These are phyloP conservation scores for Odontocerum albicorne DNA, from an alignment of 2,888 invertebrate genomes.

Conservation along the genomic window DNA sequence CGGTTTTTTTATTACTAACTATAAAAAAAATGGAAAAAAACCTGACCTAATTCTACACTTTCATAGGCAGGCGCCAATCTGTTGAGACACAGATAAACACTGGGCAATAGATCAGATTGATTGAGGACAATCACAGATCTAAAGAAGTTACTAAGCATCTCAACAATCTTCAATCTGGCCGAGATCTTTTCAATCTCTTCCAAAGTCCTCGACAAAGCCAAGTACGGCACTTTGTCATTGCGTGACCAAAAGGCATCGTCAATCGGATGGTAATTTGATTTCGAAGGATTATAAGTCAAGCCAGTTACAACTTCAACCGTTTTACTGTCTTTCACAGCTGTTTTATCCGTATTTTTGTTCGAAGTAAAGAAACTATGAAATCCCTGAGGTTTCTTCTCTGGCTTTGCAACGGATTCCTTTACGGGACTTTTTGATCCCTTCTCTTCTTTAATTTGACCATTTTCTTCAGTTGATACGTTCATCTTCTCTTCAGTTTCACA, in stretches of 20 bases:
- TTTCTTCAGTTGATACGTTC: constrained; percentile 12
- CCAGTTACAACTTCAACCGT: constrained; percentile 35
- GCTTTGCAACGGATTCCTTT: constrained; percentile 30
- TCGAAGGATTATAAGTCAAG: constrained; percentile 66
- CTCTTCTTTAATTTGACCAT: no score
- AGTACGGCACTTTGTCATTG: constrained; percentile 82
- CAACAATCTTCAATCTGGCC: constrained; percentile 86
- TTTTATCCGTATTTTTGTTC: constrained; percentile 34
- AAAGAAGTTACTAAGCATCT: constrained; percentile 89
- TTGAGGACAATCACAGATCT: constrained; percentile 86
- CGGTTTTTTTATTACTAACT: no score
- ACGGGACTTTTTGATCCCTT: no score
- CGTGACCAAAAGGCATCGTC: constrained; percentile 79
- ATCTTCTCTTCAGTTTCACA: constrained; percentile 10
- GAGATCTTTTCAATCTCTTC: constrained; percentile 86
- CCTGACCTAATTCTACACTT: constrained; percentile 61
- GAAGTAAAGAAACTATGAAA: constrained; percentile 29
- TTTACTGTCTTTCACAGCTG: constrained; percentile 36
- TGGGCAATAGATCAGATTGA: constrained; percentile 86
- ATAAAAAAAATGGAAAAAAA: no score
- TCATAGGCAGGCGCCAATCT: constrained; percentile 95
- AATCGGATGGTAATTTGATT: constrained; percentile 77
- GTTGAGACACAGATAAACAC: constrained; percentile 94
- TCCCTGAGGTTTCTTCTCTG: constrained; percentile 35
- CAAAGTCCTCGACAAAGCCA: constrained; percentile 88